Conservation (phyloP, 2,888 invertebrate species). For the Drosophila gaucha region DNA sequence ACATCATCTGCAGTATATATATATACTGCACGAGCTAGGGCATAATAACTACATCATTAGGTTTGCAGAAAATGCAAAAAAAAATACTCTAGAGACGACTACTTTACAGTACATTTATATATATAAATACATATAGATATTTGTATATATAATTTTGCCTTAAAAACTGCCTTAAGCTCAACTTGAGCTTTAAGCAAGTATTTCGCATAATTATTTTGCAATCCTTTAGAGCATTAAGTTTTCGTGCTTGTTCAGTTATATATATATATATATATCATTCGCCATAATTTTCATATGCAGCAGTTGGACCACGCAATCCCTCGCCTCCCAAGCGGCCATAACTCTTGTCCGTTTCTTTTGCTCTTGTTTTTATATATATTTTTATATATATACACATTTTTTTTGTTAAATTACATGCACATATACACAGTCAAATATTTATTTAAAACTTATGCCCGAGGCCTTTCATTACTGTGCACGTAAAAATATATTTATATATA, state of each 20-base stretch:
- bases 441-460: conserved; percentile 79
- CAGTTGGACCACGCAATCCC: conserved; percentile 48
- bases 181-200: not conserved
- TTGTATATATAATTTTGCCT: too few relatives aligned
- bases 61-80: not conserved
- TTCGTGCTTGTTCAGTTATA: conserved; percentile 5
- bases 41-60: conserved; percentile 9
- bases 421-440: conserved; percentile 73
- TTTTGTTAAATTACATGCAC: conserved; percentile 77
- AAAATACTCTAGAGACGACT: too few relatives aligned
- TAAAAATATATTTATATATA: conserved; percentile 40
- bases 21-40: conserved; percentile 6
- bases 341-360: conserved; percentile 55
- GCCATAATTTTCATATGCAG: conserved; percentile 60
- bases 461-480: conserved; percentile 77
- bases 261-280: conserved; percentile 21
- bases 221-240: conserved; percentile 17
- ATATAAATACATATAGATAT: not conserved
- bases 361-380: conserved; percentile 32
- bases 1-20: conserved; percentile 31
- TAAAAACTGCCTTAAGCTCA: not conserved
- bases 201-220: not conserved
- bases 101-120: not conserved
- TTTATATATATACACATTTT: conserved; percentile 35
- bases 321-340: conserved; percentile 14